phyloP scores from a whole-genome alignment of 2,797 vertebrate species.

The Oryzias sinensis region DNA sequence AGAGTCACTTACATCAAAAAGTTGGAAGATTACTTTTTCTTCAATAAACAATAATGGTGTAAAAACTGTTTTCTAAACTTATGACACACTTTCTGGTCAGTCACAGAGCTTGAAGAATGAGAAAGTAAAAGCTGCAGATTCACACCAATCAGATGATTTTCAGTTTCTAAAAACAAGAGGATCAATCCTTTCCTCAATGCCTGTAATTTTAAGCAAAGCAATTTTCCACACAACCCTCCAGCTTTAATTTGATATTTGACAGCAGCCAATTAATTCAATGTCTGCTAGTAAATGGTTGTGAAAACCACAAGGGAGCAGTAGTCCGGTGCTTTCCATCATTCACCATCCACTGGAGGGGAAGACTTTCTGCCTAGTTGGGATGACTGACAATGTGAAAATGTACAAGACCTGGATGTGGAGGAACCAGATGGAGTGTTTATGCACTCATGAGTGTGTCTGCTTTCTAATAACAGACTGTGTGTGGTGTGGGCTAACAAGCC shows the following conservation, averaged over 20 bases:
- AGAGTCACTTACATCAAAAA: too few species aligned
- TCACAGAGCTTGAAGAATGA: too few species aligned
- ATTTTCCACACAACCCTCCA: constrained; percentile 2
- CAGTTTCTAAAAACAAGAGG: neutral
- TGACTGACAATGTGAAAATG: constrained; percentile 2
- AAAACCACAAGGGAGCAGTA: constrained; percentile 7
- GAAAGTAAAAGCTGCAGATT: too few species aligned
- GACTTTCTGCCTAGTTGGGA: neutral
- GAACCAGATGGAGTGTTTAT: constrained; percentile 1
- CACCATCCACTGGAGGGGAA: neutral
- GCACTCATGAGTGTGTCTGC: constrained; percentile 1
- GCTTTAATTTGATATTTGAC: neutral
- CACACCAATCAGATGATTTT: too few species aligned
- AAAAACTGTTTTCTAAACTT: too few species aligned
- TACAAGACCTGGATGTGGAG: neutral
- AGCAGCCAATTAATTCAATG: constrained; percentile 6
- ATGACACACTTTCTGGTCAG: too few species aligned
- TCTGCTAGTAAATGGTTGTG: neutral
- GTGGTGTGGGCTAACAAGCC: constrained; percentile 76
- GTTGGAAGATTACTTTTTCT: too few species aligned
- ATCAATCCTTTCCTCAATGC: neutral
- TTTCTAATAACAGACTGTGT: constrained; percentile 20
- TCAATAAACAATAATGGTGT: too few species aligned
- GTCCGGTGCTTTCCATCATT: constrained; percentile 1
- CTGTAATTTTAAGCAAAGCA: neutral